A percentile compares a stretch with the other conserved stretches of the same genome.
phyloP scores from a whole-genome alignment of 2,113 vertebrate genomes.

The Phylloscopus whistleri region DNA sequence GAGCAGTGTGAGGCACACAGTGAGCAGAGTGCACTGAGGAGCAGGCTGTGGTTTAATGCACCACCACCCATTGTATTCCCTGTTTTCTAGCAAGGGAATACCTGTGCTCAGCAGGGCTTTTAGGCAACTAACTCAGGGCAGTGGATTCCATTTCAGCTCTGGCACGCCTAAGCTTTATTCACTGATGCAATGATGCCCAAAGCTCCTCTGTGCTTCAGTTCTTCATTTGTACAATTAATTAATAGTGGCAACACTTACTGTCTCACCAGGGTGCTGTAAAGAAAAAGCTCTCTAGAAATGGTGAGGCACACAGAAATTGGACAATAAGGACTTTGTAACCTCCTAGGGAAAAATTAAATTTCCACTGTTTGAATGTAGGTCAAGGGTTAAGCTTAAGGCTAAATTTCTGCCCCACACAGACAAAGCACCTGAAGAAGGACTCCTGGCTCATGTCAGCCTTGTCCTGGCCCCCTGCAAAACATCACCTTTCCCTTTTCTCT shows the following conservation, averaged over 20 bases:
- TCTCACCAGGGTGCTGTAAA: background rate
- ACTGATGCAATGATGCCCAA: background rate
- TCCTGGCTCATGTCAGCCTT: background rate
- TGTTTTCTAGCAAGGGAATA: background rate
- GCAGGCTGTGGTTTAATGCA: background rate
- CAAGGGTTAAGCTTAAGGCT: background rate
- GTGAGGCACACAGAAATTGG: background rate
- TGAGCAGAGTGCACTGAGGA: background rate
- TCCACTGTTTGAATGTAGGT: fast-evolving
- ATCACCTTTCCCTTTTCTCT: background rate
- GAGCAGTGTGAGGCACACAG: background rate
- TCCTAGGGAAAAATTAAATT: background rate
- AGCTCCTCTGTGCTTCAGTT: background rate
- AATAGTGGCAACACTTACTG: background rate
- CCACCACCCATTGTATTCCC: fast-evolving
- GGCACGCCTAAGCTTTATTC: background rate
- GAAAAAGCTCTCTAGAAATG: background rate
- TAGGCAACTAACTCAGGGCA: background rate
- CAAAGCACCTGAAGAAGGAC: background rate
- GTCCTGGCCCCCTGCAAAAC: background rate
- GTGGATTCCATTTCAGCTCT: background rate
- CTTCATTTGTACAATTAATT: background rate
- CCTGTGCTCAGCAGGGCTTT: background rate
- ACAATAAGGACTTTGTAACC: background rate
- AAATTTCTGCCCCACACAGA: background rate